Evolutionary conservation across 1,140 invertebrate genomes (phyloP), one percentile per base, ranked within the genome.

Genomic region (Drosophila gunungcola): DNA sequence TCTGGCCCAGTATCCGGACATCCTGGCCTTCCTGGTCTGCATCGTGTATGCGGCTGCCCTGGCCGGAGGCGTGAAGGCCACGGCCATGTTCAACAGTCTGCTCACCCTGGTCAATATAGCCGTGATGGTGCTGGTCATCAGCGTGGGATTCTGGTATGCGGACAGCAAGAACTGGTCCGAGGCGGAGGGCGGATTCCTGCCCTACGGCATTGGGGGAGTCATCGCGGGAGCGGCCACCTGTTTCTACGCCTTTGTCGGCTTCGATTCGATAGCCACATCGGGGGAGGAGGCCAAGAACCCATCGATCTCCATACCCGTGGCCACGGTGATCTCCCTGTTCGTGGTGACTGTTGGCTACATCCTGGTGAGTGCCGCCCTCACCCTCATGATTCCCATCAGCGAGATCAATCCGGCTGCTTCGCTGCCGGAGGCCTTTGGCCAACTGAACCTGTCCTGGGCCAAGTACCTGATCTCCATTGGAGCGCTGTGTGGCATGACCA

Each of bases 401-500:
- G 93, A 93, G 41, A 96, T 96, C 16, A 95, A 96, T 91, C 95
- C 96, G 0, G 95, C 95, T 32, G 97, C 97, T 12, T 97, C 97
- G 4, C 93, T 98, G 51, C 96, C 97, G 0, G 96, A 96, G 81
- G 97, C 97, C 2, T 96, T 98, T 86, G 95, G 95, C 0, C 93
- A 94, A 6, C 93, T 95, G 12, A 95, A 95, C 16, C 93, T 96
- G 10, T 93, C 95, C 9, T 98, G 97, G 97, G 97, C 97, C 0
- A 97, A 97, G 93, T 97, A 97, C 82, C 94, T 96, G 0, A 97
- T 98, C 3, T 96, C 97, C 1, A 94, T 98, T 3, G 97, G 97
- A 7, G 97, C 97, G 0, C 93, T 98, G 1, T 97, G 96, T 90
- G 97, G 97, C 7, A 97, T 98, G 96, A 97, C 97, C 0, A 97